phyloP scores from a whole-genome alignment of 1,140 invertebrate genomes.

The Amyelois transitella region DNA sequence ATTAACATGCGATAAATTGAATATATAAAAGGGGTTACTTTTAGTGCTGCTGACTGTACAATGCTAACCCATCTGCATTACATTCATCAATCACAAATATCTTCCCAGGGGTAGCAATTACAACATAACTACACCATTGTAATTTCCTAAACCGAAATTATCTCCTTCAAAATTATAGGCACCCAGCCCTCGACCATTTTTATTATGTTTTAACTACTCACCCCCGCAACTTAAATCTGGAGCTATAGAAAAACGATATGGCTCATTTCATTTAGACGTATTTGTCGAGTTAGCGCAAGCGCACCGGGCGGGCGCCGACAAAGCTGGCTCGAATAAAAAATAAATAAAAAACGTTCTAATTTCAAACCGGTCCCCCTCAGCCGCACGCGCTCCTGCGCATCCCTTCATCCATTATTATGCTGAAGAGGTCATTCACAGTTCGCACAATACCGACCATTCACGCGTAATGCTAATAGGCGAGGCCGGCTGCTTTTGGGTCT shows the following conservation, averaged over 20 bases:
- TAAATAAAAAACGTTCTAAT: constrained; percentile 69
- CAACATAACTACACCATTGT: not conserved
- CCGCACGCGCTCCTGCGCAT: constrained; percentile 70
- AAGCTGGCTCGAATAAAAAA: constrained; percentile 25
- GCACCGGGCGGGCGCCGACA: constrained; percentile 68
- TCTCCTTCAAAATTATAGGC: constrained; percentile 2
- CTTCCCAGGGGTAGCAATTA: not conserved
- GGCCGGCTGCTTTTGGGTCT: constrained; percentile 35
- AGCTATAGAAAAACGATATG: constrained; percentile 65
- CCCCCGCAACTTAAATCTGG: constrained; percentile 36
- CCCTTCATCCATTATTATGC: constrained; percentile 68
- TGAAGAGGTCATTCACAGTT: constrained; percentile 73
- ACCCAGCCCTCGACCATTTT: constrained; percentile 24
- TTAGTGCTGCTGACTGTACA: too few relatives aligned
- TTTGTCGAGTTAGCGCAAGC: constrained; percentile 72
- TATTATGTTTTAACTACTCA: constrained; percentile 29
- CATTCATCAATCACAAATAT: not conserved
- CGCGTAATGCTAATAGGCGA: constrained; percentile 46
- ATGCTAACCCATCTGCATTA: not conserved
- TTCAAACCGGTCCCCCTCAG: constrained; percentile 69
- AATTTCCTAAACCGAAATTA: not conserved
- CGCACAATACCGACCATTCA: constrained; percentile 61
- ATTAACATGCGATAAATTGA: too few relatives aligned
- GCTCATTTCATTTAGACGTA: constrained; percentile 67
- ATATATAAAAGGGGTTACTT: too few relatives aligned